Evolutionary conservation across 1,140 invertebrate genomes (phyloP).

Genomic region (Pemphigus obesinymphae): DNA sequence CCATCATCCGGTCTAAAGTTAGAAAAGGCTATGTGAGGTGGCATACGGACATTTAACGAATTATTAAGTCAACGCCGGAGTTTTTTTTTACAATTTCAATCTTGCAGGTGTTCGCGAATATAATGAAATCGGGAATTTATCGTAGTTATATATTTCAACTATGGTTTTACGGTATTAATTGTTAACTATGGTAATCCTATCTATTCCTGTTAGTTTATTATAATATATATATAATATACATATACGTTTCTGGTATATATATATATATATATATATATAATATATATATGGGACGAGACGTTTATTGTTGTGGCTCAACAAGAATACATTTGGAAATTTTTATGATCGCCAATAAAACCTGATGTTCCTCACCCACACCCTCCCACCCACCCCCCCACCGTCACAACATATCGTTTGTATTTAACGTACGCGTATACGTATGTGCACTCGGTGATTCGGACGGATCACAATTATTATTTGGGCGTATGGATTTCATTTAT

Average conservation of each 20-base stretch:
- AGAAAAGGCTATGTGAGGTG: not conserved
- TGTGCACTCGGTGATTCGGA: not conserved
- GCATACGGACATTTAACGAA: not conserved
- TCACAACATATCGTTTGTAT: not conserved
- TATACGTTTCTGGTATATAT: not conserved
- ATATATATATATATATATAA: too few relatives aligned
- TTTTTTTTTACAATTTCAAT: not conserved
- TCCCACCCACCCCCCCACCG: not conserved
- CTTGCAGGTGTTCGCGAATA: not conserved
- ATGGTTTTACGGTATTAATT: too few relatives aligned
- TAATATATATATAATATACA: too few relatives aligned
- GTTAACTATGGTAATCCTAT: too few relatives aligned
- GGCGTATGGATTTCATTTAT: not conserved
- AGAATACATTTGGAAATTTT: not conserved
- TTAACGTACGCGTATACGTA: not conserved
- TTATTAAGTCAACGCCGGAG: not conserved
- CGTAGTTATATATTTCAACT: too few relatives aligned
- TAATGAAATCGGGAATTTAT: not conserved
- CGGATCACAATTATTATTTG: not conserved
- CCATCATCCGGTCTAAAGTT: not conserved
- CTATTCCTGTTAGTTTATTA: not conserved
- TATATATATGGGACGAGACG: not conserved
- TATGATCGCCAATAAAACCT: slow-evolving; percentile 18
- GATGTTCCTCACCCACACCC: too few relatives aligned
- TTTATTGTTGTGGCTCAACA: not conserved